A percentile compares a stretch with the other conserved stretches of the same genome.
phyloP scores from a whole-genome alignment of 2,113 vertebrate genomes.

The Piaya cayana region DNA sequence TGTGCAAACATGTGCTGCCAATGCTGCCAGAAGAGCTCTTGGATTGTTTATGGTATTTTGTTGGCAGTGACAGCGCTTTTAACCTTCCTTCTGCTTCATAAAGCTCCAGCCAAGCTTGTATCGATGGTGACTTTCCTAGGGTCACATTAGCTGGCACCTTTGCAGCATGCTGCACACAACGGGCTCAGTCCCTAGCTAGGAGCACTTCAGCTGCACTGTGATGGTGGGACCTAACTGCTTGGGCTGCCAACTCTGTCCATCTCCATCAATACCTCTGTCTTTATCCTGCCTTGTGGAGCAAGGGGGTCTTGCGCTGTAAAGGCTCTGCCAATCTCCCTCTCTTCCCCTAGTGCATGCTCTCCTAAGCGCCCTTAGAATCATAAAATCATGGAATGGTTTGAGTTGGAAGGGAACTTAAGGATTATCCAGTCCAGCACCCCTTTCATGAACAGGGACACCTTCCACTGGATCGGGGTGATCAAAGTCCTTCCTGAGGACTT shows the following conservation, averaged over 20 bases:
- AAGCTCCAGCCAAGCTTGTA: neutral
- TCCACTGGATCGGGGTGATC: too few species aligned
- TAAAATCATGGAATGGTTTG: too few species aligned
- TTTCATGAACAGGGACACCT: too few species aligned
- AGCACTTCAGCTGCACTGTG: neutral
- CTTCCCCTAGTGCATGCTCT: neutral
- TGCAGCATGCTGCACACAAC: neutral
- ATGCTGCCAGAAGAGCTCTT: neutral
- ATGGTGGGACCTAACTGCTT: neutral
- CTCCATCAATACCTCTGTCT: neutral
- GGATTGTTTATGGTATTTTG: neutral
- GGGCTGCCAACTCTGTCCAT: neutral
- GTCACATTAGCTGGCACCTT: neutral
- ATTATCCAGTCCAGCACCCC: too few species aligned
- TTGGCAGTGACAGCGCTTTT: neutral
- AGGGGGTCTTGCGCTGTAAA: neutral
- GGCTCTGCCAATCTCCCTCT: neutral
- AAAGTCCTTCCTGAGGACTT: neutral
- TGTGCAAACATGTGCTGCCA: neutral
- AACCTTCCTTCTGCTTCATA: neutral
- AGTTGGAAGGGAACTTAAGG: too few species aligned
- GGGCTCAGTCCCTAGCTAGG: neutral
- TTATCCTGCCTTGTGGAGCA: neutral
- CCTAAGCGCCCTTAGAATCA: neutral
- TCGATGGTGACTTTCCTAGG: fast-evolving